phyloP scores from a whole-genome alignment of 2,797 vertebrate species.

The Catamblyrhynchus diadema region DNA sequence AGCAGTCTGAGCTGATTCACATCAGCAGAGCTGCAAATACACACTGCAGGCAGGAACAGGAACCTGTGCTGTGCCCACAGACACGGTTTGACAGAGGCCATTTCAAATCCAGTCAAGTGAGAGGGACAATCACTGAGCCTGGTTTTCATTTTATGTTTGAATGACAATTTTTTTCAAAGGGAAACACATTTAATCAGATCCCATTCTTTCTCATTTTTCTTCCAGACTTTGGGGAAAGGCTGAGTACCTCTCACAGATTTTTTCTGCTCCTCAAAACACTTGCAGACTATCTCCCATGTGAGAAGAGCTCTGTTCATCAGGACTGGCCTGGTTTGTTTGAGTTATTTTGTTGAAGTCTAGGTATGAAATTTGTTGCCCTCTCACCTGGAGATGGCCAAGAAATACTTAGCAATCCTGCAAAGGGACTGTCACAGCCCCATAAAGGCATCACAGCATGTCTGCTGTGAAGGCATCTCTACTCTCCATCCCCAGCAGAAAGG shows the following conservation, averaged over 20 bases:
- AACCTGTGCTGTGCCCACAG: background rate
- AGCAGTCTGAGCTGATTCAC: background rate
- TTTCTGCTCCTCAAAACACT: background rate
- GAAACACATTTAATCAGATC: background rate
- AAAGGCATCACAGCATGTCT: background rate
- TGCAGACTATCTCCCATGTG: background rate
- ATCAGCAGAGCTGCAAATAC: background rate
- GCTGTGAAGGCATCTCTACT: background rate
- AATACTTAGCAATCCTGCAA: background rate
- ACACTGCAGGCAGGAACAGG: background rate
- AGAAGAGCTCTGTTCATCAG: background rate
- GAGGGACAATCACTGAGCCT: background rate
- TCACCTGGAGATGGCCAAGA: background rate
- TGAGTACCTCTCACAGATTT: background rate
- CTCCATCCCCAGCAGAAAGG: background rate
- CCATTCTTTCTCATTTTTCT: background rate
- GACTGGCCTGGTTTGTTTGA: background rate
- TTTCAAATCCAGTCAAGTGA: background rate
- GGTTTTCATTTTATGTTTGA: background rate
- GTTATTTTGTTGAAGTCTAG: background rate
- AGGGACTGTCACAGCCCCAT: background rate
- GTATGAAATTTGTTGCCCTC: background rate
- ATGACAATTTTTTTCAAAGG: background rate
- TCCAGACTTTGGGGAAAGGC: background rate
- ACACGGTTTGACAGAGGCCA: background rate